phyloP scores from a whole-genome alignment of 2,797 vertebrate species.

The Dicrostonyx torquatus region DNA sequence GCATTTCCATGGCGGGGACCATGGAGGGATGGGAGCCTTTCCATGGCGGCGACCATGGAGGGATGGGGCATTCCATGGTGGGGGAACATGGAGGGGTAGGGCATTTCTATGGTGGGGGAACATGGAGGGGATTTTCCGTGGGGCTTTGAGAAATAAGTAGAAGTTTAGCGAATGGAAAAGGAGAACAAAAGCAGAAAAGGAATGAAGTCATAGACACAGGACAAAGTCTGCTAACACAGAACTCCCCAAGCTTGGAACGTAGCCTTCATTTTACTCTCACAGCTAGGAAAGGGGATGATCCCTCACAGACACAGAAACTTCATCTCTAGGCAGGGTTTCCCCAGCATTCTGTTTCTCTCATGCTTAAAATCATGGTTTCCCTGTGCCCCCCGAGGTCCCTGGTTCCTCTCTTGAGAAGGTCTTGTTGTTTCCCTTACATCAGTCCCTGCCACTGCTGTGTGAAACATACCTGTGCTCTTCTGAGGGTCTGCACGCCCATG shows the following conservation, averaged over 20 bases:
- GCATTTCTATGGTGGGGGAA: background rate
- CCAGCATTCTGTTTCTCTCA: background rate
- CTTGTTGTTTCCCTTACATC: background rate
- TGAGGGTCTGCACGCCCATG: background rate
- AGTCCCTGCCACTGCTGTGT: background rate
- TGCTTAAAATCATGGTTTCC: background rate
- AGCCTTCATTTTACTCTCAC: background rate
- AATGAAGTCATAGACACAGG: background rate
- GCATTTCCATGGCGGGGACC: background rate
- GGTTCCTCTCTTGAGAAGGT: background rate
- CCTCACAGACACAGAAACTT: background rate
- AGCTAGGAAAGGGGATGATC: background rate
- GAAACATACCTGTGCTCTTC: background rate
- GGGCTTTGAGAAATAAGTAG: constrained; percentile 14
- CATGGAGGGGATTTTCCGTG: background rate
- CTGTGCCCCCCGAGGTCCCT: background rate
- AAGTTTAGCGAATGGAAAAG: constrained; percentile 11
- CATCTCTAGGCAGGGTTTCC: background rate
- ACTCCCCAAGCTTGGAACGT: background rate
- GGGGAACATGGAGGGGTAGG: background rate
- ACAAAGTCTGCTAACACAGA: background rate
- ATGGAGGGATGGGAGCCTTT: background rate
- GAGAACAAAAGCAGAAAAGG: background rate
- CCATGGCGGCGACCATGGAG: background rate
- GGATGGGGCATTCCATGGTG: background rate